phyloP scores from a whole-genome alignment of 1,140 invertebrate genomes.

The Bombus waltoni region DNA sequence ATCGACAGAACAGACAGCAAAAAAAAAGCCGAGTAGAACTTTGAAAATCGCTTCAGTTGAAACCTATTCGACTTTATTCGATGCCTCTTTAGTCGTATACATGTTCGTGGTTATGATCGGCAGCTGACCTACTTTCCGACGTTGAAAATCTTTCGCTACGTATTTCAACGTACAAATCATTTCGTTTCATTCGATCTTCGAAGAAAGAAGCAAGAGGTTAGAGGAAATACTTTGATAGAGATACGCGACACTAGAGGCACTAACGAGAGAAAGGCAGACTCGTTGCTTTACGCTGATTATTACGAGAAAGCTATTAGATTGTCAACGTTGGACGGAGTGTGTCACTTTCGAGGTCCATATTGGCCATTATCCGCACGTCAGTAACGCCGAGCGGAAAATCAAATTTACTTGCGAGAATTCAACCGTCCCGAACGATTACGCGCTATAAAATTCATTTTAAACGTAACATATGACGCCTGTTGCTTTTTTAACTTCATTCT shows the following conservation, averaged over 20 bases:
- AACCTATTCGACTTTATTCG: conserved; percentile 34
- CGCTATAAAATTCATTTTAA: background rate
- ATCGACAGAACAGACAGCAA: background rate
- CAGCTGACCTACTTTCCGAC: background rate
- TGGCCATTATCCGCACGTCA: conserved; percentile 25
- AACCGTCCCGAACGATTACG: background rate
- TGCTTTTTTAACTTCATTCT: background rate
- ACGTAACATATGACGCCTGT: background rate
- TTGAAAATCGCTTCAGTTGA: conserved; percentile 42
- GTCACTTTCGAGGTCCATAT: conserved; percentile 19
- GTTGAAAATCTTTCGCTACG: conserved; percentile 1
- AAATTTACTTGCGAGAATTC: conserved; percentile 31
- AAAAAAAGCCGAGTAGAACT: conserved; percentile 10
- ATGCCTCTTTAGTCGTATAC: too few species aligned
- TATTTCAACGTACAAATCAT: background rate
- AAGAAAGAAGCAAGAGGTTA: background rate
- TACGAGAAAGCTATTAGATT: conserved; percentile 49
- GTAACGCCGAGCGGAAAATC: conserved; percentile 34
- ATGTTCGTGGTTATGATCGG: too few species aligned
- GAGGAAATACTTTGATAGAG: too few species aligned
- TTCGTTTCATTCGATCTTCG: conserved; percentile 6
- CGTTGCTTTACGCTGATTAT: conserved; percentile 51
- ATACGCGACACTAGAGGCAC: too few species aligned
- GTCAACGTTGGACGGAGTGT: conserved; percentile 10
- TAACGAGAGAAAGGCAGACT: conserved; percentile 17